A percentile compares a stretch with the other conserved stretches of the same genome.
Conservation (phyloP, 2,888 invertebrate genomes). For the Agrochola lota region DNA sequence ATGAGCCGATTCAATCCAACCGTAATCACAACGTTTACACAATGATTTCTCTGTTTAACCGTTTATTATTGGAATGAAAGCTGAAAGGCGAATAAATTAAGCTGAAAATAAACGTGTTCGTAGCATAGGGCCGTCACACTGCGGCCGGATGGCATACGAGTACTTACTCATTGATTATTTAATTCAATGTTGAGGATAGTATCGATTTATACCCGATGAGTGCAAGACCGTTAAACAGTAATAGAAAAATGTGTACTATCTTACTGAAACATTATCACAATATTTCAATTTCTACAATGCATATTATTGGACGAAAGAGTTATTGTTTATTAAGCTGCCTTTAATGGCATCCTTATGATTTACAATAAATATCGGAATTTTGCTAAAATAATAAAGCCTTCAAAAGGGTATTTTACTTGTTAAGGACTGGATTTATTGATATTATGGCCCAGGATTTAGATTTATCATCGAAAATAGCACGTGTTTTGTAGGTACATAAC, state of each 20-base stretch:
- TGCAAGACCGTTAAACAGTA: not conserved
- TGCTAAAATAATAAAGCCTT: not conserved
- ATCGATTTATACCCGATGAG: not conserved
- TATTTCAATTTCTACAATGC: not conserved
- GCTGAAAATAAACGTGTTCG: conserved; percentile 17
- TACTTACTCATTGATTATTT: not conserved
- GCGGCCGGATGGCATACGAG: not conserved
- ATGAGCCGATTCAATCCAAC: conserved; percentile 11
- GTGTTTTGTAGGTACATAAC: not conserved
- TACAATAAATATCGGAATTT: not conserved
- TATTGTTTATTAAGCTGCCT: not conserved
- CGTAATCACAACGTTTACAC: conserved; percentile 1
- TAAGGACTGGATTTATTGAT: not conserved
- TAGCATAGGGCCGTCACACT: not conserved
- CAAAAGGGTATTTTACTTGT: not conserved
- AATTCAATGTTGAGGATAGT: not conserved
- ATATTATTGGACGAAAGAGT: not conserved
- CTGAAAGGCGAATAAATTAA: conserved; percentile 27
- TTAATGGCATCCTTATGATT: not conserved
- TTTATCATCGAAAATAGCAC: not conserved
- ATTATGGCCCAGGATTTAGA: not conserved
- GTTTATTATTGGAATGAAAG: conserved; percentile 29
- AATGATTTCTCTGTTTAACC: conserved; percentile 15
- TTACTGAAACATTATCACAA: not conserved
- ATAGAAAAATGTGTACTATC: not conserved